phyloP scores from a whole-genome alignment of 1,140 invertebrate species.

The Papilio aristodemus region DNA sequence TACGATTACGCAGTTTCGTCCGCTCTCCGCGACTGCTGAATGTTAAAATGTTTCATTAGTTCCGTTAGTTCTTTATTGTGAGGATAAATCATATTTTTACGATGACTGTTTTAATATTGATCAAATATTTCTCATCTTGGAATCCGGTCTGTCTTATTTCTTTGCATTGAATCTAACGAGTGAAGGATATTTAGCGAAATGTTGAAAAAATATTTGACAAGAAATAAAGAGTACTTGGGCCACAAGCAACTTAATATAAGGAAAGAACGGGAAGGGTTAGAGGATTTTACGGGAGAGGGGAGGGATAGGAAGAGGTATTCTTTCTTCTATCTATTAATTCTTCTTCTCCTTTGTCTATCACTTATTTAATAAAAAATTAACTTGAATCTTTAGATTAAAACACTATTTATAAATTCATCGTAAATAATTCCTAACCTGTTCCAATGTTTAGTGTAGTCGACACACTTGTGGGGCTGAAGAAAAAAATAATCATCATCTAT shows the following conservation, averaged over 20 bases:
- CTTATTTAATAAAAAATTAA: too few relatives aligned
- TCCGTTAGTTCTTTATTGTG: conserved; percentile 26
- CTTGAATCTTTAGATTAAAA: too few relatives aligned
- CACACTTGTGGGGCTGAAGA: not conserved
- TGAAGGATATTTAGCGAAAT: not conserved
- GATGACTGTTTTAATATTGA: conserved; percentile 23
- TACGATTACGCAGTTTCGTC: not conserved
- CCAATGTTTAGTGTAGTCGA: not conserved
- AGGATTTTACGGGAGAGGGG: too few relatives aligned
- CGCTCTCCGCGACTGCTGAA: not conserved
- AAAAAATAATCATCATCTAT: conserved; percentile 23
- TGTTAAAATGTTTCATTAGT: conserved; percentile 28
- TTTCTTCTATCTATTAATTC: too few relatives aligned
- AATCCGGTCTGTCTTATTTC: conserved; percentile 10
- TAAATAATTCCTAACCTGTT: not conserved
- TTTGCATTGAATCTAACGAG: conserved; percentile 2
- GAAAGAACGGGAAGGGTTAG: too few relatives aligned
- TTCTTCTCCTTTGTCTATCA: too few relatives aligned
- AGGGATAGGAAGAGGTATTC: too few relatives aligned
- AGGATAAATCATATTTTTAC: conserved; percentile 28
- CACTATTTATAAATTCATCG: too few relatives aligned
- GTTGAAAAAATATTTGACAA: too few relatives aligned
- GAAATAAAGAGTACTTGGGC: too few relatives aligned
- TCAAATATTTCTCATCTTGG: conserved; percentile 9
- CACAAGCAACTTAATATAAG: too few relatives aligned